Evolutionary conservation across 2,888 invertebrate genomes (phyloP), one percentile per base, ranked within the genome.

Genomic region (Scaptomyza flava): DNA sequence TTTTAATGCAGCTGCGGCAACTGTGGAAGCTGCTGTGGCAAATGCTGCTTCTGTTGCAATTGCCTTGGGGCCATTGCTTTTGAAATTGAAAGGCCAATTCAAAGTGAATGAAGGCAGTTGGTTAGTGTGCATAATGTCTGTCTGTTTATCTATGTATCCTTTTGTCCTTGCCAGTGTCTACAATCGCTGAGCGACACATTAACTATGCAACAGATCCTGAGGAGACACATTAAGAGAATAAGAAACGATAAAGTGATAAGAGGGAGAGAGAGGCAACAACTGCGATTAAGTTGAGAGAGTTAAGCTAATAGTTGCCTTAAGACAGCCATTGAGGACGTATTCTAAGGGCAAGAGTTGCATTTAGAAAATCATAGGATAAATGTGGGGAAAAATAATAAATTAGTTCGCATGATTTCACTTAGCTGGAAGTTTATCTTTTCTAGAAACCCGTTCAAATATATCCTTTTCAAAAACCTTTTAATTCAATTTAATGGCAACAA

Each of bases 51-150:
- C 33, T 45, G 34, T 51, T 46, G 48, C 41, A 46, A 7, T 42
- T 51, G 62, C 69, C 70, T 54, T 60, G 47, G 68, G 74, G 67
- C 62, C 64, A 64, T 60, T 75, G 61, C 59, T 67, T 72, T 47
- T 47, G 57, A 75, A 77, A 77, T 70, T 77, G 74, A 77, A 77
- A 77, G 77, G 74, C 76, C 77, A 77, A 73, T 70, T 73, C 68
- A 61, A 50, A 54, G 42, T 72, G 46, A 74, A 76, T 72, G 60
- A 63, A 76, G 77, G 63, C 66, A 73, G 69, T 69, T 58, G 73
- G 68, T 68, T 75, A 68, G 72, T 72, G 57, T 68, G 63, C 67
- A 75, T 67, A 66, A 62, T 73, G 30, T 36, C 17, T 9, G 38
- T 38, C 47, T 11, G 12, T 36, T 0, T 4, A 1, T 36, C 12